A percentile compares a stretch with the other conserved stretches of the same genome.
Evolutionary conservation across 2,888 invertebrate species (phyloP).

Genomic region (Cyclophora punctaria): DNA sequence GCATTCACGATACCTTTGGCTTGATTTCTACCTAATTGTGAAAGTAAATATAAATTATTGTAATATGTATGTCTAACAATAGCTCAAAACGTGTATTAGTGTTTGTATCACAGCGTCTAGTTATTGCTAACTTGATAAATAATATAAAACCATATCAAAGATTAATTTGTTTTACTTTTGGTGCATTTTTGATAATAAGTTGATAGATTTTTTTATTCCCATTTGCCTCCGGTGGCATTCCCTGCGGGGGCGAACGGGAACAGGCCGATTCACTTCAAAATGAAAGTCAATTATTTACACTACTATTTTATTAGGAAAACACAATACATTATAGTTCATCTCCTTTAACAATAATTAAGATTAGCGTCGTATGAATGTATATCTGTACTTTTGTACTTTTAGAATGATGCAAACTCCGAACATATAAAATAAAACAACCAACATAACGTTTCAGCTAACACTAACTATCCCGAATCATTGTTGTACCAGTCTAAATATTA

Average conservation of each 20-base stretch:
- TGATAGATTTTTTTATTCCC: neutral
- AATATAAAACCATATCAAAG: constrained; percentile 31
- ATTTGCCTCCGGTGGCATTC: no score
- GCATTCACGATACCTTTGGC: no score
- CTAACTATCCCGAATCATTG: constrained; percentile 23
- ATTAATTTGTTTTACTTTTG: neutral
- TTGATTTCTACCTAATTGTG: no score
- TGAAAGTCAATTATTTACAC: constrained; percentile 49
- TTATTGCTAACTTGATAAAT: constrained; percentile 28
- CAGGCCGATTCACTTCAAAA: constrained; percentile 18
- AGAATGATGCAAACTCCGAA: constrained; percentile 49
- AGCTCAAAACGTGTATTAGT: constrained; percentile 28
- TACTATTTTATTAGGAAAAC: constrained; percentile 71
- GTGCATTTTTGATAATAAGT: neutral
- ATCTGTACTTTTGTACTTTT: constrained; percentile 59
- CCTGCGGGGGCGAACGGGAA: no score
- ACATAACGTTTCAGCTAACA: constrained; percentile 36
- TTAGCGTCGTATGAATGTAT: constrained; percentile 43
- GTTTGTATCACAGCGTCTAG: constrained; percentile 34
- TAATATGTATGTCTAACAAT: constrained; percentile 2
- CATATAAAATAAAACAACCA: constrained; percentile 50
- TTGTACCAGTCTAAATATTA: constrained; percentile 37
- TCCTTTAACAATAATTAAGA: constrained; percentile 61
- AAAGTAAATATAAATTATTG: no score
- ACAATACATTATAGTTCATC: constrained; percentile 65